These are phyloP conservation scores for Papilio helenus DNA, from an alignment of 1,140 invertebrate genomes.

Conservation along the genomic window DNA sequence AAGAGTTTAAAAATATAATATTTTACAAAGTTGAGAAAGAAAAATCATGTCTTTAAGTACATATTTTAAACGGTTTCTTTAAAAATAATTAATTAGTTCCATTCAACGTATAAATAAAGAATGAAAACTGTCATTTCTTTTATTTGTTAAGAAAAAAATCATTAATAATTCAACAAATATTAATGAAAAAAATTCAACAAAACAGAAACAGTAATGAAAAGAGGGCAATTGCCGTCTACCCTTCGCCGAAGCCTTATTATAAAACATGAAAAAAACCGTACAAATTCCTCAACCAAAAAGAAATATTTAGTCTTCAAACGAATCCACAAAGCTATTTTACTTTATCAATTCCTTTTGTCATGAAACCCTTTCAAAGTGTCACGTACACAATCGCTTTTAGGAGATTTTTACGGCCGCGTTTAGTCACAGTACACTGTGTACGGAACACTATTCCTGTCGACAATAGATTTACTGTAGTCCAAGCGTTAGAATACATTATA, in stretches of 20 bases:
- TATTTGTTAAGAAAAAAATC: background rate
- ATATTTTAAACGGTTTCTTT: background rate
- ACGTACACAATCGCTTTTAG: constrained; percentile 40
- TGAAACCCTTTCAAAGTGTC: constrained; percentile 35
- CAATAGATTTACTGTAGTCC: constrained; percentile 9
- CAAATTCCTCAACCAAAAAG: background rate
- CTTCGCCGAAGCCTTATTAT: background rate
- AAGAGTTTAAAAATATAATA: background rate
- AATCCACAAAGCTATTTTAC: constrained; percentile 39
- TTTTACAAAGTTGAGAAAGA: background rate
- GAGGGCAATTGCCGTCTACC: background rate
- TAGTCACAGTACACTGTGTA: constrained; percentile 24
- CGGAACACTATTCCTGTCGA: background rate
- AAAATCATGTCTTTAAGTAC: background rate
- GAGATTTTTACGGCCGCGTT: constrained; percentile 34
- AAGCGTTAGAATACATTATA: constrained; percentile 1
- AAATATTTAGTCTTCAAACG: constrained; percentile 33
- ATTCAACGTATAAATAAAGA: no score
- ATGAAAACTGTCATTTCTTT: background rate
- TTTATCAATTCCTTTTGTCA: constrained; percentile 40
- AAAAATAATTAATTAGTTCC: no score
- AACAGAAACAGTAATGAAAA: constrained; percentile 3
- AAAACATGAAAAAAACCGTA: background rate
- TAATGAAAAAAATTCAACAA: background rate
- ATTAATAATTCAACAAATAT: background rate